Evolutionary conservation across 2,888 invertebrate species (phyloP).

Genomic region (Paralinhomoeus sp.): DNA sequence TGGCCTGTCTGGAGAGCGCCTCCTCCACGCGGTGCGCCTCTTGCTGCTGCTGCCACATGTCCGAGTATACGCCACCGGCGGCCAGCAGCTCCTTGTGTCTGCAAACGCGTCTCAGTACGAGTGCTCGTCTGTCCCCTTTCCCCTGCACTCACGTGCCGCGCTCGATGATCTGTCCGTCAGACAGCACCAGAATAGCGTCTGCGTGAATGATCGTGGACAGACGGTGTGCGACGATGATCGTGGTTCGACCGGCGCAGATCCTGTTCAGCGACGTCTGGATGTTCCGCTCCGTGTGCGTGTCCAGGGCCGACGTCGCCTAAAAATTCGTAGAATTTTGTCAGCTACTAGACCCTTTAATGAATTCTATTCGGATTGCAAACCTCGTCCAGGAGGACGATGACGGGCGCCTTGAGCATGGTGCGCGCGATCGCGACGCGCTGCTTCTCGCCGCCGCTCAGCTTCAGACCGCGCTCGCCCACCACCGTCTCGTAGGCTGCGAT

Average conservation of each 20-base stretch:
- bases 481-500: background rate
- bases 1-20: too few species aligned
- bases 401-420: conserved; percentile 34
- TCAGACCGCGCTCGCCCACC: conserved; percentile 50
- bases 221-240: conserved; percentile 71
- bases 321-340: too few species aligned
- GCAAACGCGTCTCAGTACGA: conserved; percentile 15
- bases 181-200: conserved; percentile 72
- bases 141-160: conserved; percentile 40
- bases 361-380: too few species aligned
- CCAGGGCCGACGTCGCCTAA: conserved; percentile 50
- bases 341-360: too few species aligned
- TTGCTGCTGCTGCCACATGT: conserved; percentile 81
- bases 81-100: conserved; percentile 48
- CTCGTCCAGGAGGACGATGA: conserved; percentile 73
- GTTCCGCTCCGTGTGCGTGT: conserved; percentile 76
- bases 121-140: background rate
- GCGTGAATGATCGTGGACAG: conserved; percentile 81
- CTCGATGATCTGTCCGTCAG: conserved; percentile 72
- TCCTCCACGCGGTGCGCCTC: too few species aligned
- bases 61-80: conserved; percentile 49
- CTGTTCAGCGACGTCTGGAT: conserved; percentile 39
- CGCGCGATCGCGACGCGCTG: conserved; percentile 80
- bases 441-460: conserved; percentile 88
- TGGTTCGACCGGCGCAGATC: conserved; percentile 63